A percentile compares a stretch with the other conserved stretches of the same genome.
These are phyloP conservation scores for Drosophila bipectinata DNA, from an alignment of 1,140 invertebrate species.

Conservation along the genomic window DNA sequence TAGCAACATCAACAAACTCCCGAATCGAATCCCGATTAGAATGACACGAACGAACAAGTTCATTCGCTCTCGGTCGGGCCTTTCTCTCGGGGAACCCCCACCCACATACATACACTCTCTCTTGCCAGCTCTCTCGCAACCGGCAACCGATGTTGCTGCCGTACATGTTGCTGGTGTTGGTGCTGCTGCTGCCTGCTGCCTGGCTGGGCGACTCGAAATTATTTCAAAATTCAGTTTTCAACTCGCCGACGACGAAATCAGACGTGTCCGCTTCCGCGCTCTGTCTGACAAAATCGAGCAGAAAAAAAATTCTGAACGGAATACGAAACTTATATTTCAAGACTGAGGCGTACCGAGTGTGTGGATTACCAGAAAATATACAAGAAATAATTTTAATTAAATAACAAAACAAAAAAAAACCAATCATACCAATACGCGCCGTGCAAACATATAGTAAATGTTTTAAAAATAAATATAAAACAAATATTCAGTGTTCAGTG, in stretches of 20 bases:
- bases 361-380: conserved; percentile 16
- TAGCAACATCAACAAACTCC: conserved; percentile 25
- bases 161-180: conserved; percentile 3
- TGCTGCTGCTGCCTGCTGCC: conserved; percentile 12
- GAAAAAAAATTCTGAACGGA: conserved; percentile 41
- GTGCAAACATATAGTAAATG: conserved; percentile 26
- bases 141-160: conserved; percentile 19
- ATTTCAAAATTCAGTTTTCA: conserved; percentile 68
- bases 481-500: conserved; percentile 33
- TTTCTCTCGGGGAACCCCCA: background rate
- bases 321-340: conserved; percentile 60
- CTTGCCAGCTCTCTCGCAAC: too few relatives aligned
- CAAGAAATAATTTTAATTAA: conserved; percentile 27
- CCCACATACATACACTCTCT: too few relatives aligned
- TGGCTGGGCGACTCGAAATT: conserved; percentile 29
- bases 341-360: conserved; percentile 30
- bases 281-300: conserved; percentile 34
- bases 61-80: background rate
- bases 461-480: conserved; percentile 22
- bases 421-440: conserved; percentile 21
- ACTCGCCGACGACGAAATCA: conserved; percentile 59
- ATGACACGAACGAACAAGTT: conserved; percentile 17
- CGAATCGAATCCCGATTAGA: conserved; percentile 26
- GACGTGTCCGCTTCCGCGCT: conserved; percentile 68
- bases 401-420: background rate